Conservation (phyloP, 2,113 vertebrate species). For the Callopanchax toddi region DNA sequence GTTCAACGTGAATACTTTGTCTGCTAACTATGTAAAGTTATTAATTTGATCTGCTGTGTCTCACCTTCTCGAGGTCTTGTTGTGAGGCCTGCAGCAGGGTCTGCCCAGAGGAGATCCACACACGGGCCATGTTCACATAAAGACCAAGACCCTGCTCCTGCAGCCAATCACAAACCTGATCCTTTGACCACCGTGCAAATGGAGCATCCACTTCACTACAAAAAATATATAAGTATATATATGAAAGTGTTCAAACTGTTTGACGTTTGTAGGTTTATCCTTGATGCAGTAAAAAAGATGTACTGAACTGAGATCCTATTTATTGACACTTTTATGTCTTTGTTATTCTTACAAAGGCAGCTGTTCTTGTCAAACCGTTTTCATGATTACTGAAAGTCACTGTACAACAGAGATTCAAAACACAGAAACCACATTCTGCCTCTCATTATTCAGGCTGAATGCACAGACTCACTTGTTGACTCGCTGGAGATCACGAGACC, state of each 20-base stretch:
- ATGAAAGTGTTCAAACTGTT: not conserved
- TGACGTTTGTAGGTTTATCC: not conserved
- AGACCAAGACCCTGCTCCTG: slow-evolving; percentile 93
- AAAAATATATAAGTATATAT: slow-evolving; percentile 4
- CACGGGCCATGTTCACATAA: slow-evolving; percentile 86
- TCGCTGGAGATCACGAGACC: slow-evolving; percentile 94
- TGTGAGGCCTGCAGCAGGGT: slow-evolving; percentile 95
- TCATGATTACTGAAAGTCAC: slow-evolving; percentile 10
- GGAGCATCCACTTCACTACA: slow-evolving; percentile 93
- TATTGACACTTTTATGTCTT: not conserved
- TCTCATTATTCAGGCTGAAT: slow-evolving; percentile 29
- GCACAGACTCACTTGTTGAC: slow-evolving; percentile 82
- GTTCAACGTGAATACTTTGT: not conserved
- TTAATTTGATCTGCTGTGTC: slow-evolving; percentile 28
- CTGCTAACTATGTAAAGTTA: not conserved
- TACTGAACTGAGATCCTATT: not conserved
- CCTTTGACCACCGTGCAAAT: slow-evolving; percentile 95
- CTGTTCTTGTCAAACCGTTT: not conserved
- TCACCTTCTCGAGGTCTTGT: slow-evolving; percentile 95
- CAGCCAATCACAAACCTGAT: slow-evolving; percentile 96
- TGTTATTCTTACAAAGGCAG: slow-evolving; percentile 14
- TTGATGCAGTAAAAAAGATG: too few relatives aligned
- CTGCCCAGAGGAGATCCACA: slow-evolving; percentile 94
- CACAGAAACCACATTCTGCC: slow-evolving; percentile 25
- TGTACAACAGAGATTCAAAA: slow-evolving; percentile 18